Conservation (phyloP, 2,888 invertebrate genomes). For the Tanytarsus gracilentus region DNA sequence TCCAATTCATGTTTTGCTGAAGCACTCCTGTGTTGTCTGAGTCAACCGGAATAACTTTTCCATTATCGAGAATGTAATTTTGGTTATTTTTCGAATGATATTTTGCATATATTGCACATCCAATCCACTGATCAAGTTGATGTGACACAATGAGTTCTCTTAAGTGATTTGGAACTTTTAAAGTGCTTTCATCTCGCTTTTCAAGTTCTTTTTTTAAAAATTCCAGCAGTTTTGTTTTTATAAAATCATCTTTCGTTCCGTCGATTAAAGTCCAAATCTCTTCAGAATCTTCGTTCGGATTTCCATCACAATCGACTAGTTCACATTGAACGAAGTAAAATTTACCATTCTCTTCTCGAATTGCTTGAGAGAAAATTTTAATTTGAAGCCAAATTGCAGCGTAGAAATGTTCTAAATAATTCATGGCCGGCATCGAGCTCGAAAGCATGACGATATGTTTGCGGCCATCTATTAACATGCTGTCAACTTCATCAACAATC, state of each 20-base stretch:
- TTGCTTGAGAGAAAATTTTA: not conserved
- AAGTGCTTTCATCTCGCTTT: not conserved
- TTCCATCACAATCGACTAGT: constrained; percentile 7
- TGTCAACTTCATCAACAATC: constrained; percentile 43
- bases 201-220: no score
- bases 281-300: not conserved
- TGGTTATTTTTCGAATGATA: constrained; percentile 29
- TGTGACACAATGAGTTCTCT: constrained; percentile 29
- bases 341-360: constrained; percentile 24
- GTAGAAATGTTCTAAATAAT: constrained; percentile 37
- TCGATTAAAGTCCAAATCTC: no score
- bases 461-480: constrained; percentile 41
- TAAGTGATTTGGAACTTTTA: constrained; percentile 28
- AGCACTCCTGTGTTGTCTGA: constrained; percentile 30
- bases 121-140: constrained; percentile 30
- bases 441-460: constrained; percentile 39
- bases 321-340: no score
- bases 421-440: constrained; percentile 37
- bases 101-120: constrained; percentile 30
- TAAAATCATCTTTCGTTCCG: no score
- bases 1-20: constrained; percentile 30
- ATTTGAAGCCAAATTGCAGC: constrained; percentile 35
- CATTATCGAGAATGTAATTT: constrained; percentile 30
- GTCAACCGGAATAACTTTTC: constrained; percentile 31
- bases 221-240: no score